These are phyloP conservation scores for Odontocolon sp. DNA, from an alignment of 2,888 invertebrate genomes.

Conservation along the genomic window DNA sequence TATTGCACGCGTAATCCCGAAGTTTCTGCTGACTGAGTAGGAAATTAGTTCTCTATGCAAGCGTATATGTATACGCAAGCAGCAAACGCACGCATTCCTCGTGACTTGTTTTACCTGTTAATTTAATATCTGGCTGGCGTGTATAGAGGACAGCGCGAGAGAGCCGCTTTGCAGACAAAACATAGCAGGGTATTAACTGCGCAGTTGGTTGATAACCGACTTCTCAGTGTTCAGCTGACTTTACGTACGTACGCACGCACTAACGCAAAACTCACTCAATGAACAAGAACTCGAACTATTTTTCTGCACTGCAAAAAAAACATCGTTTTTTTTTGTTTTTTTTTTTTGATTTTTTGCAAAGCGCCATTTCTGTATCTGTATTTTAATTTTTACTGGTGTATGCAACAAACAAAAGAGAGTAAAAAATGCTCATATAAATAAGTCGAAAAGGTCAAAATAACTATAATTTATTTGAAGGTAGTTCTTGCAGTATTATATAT, in stretches of 20 bases:
- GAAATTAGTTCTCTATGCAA: neutral
- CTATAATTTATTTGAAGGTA: too few species aligned
- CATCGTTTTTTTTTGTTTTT: too few species aligned
- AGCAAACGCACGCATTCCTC: conserved; percentile 43
- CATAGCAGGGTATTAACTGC: conserved; percentile 42
- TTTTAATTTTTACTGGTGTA: too few species aligned
- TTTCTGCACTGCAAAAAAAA: too few species aligned
- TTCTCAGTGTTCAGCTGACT: conserved; percentile 3
- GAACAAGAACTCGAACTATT: neutral
- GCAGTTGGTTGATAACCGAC: conserved; percentile 38
- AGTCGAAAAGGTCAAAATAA: too few species aligned
- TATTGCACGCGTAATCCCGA: neutral
- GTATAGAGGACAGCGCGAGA: conserved; percentile 26
- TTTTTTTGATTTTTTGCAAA: too few species aligned
- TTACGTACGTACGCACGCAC: neutral
- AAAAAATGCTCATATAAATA: too few species aligned
- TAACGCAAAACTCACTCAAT: conserved; percentile 1
- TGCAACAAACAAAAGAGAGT: too few species aligned
- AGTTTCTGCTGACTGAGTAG: neutral
- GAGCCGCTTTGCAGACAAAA: conserved; percentile 56
- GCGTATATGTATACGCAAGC: neutral
- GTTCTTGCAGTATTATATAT: too few species aligned
- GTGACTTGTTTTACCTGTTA: conserved; percentile 63
- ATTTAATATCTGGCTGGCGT: conserved; percentile 53
- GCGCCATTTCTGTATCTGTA: too few species aligned